A percentile compares a stretch with the other conserved stretches of the same genome.
Evolutionary conservation across 2,797 vertebrate species (phyloP).

Genomic region (Sebastes cheni): DNA sequence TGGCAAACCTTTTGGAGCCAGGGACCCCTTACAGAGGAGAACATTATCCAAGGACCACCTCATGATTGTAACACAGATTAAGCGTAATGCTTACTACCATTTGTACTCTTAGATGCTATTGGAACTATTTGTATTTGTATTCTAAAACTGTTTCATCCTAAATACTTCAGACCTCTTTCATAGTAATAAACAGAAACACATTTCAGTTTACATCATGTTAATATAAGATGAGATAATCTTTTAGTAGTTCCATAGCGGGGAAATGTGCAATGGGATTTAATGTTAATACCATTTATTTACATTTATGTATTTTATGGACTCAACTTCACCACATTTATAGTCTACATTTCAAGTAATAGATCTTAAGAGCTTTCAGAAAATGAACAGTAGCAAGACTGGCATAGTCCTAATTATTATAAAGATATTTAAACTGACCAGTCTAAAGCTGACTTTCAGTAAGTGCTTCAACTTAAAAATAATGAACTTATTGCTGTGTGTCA

Average conservation of each 20-base stretch:
- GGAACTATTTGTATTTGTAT: not conserved
- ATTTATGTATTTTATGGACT: not conserved
- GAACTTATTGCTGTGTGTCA: no score
- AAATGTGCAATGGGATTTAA: not conserved
- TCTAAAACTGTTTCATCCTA: not conserved
- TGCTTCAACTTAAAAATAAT: no score
- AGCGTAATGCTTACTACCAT: not conserved
- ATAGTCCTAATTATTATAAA: not conserved
- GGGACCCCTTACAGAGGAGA: not conserved
- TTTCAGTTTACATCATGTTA: not conserved
- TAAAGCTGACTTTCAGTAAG: no score
- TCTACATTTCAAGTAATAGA: not conserved
- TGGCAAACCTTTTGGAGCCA: not conserved
- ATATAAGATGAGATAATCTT: no score
- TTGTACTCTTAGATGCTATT: not conserved
- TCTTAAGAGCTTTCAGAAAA: not conserved
- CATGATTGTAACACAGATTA: not conserved
- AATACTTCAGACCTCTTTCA: not conserved
- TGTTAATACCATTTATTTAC: not conserved
- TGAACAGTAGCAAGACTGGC: not conserved
- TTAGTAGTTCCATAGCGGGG: no score
- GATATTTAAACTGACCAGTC: not conserved
- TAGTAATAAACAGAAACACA: not conserved
- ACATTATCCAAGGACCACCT: not conserved
- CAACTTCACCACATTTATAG: not conserved